Conservation (phyloP, 2,113 vertebrate species). For the Prunella himalayana region DNA sequence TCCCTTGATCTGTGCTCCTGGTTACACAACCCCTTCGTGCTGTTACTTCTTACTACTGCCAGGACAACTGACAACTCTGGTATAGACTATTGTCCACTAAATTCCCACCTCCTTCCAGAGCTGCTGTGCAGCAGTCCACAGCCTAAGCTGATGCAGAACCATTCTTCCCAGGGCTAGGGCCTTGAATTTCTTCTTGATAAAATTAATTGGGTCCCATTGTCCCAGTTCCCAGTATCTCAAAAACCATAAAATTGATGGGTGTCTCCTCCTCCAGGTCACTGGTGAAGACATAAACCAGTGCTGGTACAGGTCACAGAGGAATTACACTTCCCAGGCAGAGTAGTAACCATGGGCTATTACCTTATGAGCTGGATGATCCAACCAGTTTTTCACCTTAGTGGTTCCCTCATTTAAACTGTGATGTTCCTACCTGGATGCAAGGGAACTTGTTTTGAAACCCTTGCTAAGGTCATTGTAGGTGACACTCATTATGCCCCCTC, state of each 20-base stretch:
- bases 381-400: background rate
- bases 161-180: background rate
- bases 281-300: background rate
- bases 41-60: background rate
- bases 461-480: background rate
- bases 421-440: background rate
- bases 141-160: background rate
- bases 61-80: background rate
- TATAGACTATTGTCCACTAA: background rate
- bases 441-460: background rate
- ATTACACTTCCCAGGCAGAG: background rate
- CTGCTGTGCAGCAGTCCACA: background rate
- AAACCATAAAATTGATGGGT: background rate
- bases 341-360: background rate
- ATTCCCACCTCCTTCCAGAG: background rate
- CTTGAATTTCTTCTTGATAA: background rate
- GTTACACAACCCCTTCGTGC: background rate
- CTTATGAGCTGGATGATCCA: background rate
- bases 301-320: background rate
- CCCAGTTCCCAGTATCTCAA: background rate
- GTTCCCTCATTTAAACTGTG: background rate
- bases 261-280: background rate
- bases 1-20: background rate
- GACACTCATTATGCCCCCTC: background rate
- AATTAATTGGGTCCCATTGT: background rate